Evolutionary conservation across 1,140 invertebrate species (phyloP), one percentile per base, ranked within the genome.

Genomic region (Chrysoperla carnea): DNA sequence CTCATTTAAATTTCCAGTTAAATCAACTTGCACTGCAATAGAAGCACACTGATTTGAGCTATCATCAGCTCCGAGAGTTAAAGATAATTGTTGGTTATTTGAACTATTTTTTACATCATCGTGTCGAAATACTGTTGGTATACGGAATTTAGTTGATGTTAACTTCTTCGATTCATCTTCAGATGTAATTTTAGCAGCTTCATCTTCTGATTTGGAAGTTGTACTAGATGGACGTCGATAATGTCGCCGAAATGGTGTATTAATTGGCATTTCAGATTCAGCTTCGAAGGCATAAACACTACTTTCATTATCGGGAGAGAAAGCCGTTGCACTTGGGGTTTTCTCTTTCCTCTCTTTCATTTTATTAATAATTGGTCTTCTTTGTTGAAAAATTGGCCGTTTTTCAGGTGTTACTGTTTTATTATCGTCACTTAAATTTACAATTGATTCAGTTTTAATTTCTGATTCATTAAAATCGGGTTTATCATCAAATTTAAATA

Each of bases 211-310:
- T 43, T 52, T 46, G 1, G 60, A 57, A 9, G 62, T 61, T 9
- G 59, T 61, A 50, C 61, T 61, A 5, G 63, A 60, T n/a, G 59
- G 62, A 39, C 60, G 47, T 46, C 62, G 44, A 38, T 50, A 56
- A 52, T 72, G 61, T 40, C 75, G 58, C 29, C 74, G 54, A 49
- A 76, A 76, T 2, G 75, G 74, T 1, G 70, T 73, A 35, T 51
- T 67, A 8, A 69, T 55, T 4, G 69, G 67, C 8, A 60, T 47
- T 45, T 68, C 70, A 46, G 58, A 65, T 49, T 77, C 73, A 42
- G 72, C 73, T 45, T 76, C 75, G 56, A 81, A 81, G 1, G 77
- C 76, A 51, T 80, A 80, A 28, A 79, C 75, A 48, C 75, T 78
- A 33, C 73, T 75, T 50, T 81, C 76, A 50, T 79, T 78, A 46